Percentiles rank a stretch among this genome's conserved stretches.
phyloP scores from a whole-genome alignment of 2,113 vertebrate species.

The Stigmatopora nigra region DNA sequence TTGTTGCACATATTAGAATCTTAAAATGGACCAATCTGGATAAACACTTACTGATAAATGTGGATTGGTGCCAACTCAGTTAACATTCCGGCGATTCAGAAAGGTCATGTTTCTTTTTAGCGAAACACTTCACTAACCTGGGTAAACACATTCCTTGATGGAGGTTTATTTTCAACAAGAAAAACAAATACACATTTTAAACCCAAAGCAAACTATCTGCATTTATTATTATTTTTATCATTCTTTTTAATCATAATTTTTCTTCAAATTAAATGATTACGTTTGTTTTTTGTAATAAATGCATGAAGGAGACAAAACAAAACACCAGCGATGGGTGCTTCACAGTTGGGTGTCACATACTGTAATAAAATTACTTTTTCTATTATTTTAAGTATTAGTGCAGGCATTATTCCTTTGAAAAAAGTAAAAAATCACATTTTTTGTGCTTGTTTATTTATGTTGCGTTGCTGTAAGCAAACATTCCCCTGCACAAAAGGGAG shows the following conservation, averaged over 20 bases:
- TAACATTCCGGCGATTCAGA: slow-evolving; percentile 9
- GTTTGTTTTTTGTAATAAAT: slow-evolving; percentile 2
- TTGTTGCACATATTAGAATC: not conserved
- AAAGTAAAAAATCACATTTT: too few species aligned
- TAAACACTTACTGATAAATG: not conserved
- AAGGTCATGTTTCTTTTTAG: slow-evolving; percentile 12
- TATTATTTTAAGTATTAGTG: too few species aligned
- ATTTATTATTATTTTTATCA: slow-evolving; percentile 20
- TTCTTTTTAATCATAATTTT: slow-evolving; percentile 7
- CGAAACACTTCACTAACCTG: slow-evolving; percentile 19
- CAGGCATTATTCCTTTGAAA: too few species aligned
- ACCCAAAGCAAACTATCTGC: slow-evolving; percentile 18
- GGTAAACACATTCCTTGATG: slow-evolving; percentile 3
- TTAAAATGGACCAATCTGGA: not conserved
- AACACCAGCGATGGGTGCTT: slow-evolving; percentile 23
- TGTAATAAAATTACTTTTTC: too few species aligned
- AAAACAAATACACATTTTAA: slow-evolving; percentile 9
- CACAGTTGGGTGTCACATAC: not conserved
- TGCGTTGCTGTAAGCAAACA: too few species aligned
- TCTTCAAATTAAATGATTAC: not conserved
- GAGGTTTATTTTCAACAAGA: not conserved
- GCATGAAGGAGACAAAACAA: slow-evolving; percentile 25
- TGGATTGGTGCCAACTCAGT: not conserved
- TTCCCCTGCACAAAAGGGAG: too few species aligned
- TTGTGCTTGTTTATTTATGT: too few species aligned